Conservation (phyloP, 2,113 vertebrate genomes). For the Channa argus region DNA sequence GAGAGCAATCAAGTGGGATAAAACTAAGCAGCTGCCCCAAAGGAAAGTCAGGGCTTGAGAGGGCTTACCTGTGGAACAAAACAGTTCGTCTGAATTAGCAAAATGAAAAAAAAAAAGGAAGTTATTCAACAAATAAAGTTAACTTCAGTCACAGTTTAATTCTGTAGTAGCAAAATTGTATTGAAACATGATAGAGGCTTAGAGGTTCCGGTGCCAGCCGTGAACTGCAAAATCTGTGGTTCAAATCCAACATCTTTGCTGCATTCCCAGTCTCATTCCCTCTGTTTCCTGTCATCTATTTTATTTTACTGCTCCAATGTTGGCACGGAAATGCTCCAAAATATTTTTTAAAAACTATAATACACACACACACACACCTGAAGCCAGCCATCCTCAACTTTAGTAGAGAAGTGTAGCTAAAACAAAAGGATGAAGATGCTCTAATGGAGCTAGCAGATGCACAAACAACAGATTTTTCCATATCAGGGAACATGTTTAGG, state of each 20-base stretch:
- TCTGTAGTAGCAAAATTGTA: background rate
- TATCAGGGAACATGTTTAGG: conserved; percentile 5
- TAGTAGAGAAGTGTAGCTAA: background rate
- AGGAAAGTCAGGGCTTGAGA: conserved; percentile 61
- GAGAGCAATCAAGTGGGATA: conserved; percentile 75
- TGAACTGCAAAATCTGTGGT: background rate
- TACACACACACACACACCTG: background rate
- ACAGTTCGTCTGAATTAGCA: conserved; percentile 27
- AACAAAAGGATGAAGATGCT: conserved; percentile 19
- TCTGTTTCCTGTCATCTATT: background rate
- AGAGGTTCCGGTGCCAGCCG: background rate
- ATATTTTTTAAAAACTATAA: background rate
- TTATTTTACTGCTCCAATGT: background rate
- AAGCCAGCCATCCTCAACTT: background rate
- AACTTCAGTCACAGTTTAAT: conserved; percentile 52
- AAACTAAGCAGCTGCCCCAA: conserved; percentile 65
- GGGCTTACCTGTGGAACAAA: conserved; percentile 61
- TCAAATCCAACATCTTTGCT: background rate
- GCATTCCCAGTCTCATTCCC: background rate
- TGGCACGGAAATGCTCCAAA: background rate
- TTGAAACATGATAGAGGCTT: background rate
- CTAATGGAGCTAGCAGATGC: conserved; percentile 3
- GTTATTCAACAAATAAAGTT: conserved; percentile 54
- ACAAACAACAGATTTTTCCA: conserved; percentile 6
- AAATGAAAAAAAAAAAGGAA: conserved; percentile 35